phyloP scores from a whole-genome alignment of 2,888 invertebrate genomes.

The Blera fallax region DNA sequence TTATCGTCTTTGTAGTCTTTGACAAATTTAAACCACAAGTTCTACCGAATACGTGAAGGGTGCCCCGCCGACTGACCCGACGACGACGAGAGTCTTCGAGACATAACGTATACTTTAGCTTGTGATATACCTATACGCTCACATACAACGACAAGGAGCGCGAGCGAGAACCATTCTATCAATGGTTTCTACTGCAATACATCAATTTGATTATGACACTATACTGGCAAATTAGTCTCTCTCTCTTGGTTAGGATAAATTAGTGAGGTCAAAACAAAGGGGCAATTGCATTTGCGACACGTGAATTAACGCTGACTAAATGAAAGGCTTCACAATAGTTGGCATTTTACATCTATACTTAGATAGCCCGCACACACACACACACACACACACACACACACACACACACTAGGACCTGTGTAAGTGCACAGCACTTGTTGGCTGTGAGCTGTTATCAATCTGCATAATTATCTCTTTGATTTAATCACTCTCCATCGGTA shows the following conservation, averaged over 20 bases:
- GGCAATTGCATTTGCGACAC: conserved; percentile 54
- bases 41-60: not conserved
- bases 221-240: conserved; percentile 22
- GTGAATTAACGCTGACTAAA: conserved; percentile 31
- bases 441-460: conserved; percentile 37
- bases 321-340: conserved; percentile 18
- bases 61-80: conserved; percentile 14
- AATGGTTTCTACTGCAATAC: conserved; percentile 37
- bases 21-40: conserved; percentile 9
- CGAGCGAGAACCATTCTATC: conserved; percentile 14
- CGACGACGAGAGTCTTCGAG: conserved; percentile 5
- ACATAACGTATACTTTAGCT: not conserved
- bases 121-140: not conserved
- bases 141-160: not conserved
- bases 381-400: not conserved
- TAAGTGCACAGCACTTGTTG: not conserved
- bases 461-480: conserved; percentile 33
- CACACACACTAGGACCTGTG: no score
- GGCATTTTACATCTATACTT: not conserved
- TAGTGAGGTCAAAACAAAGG: conserved; percentile 63
- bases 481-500: conserved; percentile 8
- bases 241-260: conserved; percentile 26
- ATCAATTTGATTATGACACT: conserved; percentile 62
- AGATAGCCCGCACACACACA: not conserved
- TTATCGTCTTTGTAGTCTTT: not conserved